Evolutionary conservation across 2,113 vertebrate genomes (phyloP).

Genomic region (Zapus hudsonius): DNA sequence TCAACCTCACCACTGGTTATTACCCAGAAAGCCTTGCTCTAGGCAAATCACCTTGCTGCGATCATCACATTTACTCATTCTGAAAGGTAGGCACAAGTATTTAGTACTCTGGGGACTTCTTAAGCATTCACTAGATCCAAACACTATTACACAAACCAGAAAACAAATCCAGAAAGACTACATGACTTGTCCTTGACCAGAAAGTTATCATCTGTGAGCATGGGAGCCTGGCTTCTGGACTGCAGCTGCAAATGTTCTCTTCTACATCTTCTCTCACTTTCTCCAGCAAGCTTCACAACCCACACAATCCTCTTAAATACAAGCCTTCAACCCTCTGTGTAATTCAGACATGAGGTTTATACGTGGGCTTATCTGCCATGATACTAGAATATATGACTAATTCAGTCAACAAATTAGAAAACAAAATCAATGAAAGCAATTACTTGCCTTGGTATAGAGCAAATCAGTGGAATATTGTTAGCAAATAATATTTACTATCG

Average conservation of each 20-base stretch:
- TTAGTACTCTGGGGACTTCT: not conserved
- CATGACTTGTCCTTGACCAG: not conserved
- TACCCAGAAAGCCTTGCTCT: not conserved
- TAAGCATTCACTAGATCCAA: not conserved
- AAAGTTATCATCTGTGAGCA: not conserved
- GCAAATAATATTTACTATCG: not conserved
- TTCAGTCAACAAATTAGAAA: slow-evolving; percentile 27
- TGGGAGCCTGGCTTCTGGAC: not conserved
- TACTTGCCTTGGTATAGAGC: not conserved
- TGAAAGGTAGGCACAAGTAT: slow-evolving; percentile 7
- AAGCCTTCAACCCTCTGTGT: not conserved
- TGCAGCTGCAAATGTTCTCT: not conserved
- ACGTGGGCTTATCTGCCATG: slow-evolving; percentile 26
- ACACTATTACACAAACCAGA: slow-evolving; percentile 13
- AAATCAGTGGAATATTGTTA: slow-evolving; percentile 5
- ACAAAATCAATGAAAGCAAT: slow-evolving; percentile 59
- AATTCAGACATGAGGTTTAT: slow-evolving; percentile 15
- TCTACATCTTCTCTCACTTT: not conserved
- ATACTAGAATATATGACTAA: not conserved
- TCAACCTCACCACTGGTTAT: not conserved
- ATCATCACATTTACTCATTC: slow-evolving; percentile 12
- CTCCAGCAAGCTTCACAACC: not conserved
- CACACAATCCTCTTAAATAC: not conserved
- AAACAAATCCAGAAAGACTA: not conserved
- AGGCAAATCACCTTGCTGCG: slow-evolving; percentile 3